Base-by-base conservation (phyloP, 2,888 invertebrate species). In the Aromia moschata region DNA sequence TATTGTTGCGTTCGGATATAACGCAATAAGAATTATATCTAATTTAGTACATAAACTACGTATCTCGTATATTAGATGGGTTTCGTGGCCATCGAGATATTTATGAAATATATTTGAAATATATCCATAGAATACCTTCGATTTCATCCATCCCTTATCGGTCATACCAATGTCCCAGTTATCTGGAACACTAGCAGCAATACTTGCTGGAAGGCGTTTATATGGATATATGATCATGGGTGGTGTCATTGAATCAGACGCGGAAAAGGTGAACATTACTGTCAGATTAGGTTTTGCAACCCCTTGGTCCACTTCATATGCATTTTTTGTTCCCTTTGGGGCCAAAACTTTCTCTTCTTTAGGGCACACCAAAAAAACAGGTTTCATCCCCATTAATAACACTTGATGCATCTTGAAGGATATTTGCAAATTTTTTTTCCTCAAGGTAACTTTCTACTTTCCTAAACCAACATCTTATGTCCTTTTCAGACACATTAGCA, bases 101-200 rank as follows among this genome's bases (percentile, higher is more conserved):
- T 61, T 77, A 77, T 16, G 77, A 51, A 62, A 80, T 31, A 68
- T 52, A 43, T 65, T 65, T 15, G 47, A 54, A 16, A 79, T 74
- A 54, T 79, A 81, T 47, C 79, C 77, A 56, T 70, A 73, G 62
- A 81, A 81, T 7, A 77, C 18, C 36, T 79, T 77, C 0, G 73
- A 45, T 16, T 74, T 79, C 80, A 80, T 81, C 79, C 79, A 80
- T 2, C 80, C 80, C 51, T 70, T 76, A 7, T 79, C 77, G 25
- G 74, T 75, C 4, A 69, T 54, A 0, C 78, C 79, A 11, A 79
- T 68, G 1, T 78, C 76, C 79, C 79, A 80, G 18, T 73, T 67
- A 55, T 68, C 57, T n/a, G 77, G 77, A 53, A 79, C 67, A 16
- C 65, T 68, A 18, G 68, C 62, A 0, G 68, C 65, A 56, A 79